Percentiles rank a stretch among this genome's conserved stretches.
These are phyloP conservation scores for Odiellus spinosus DNA, from an alignment of 2,888 invertebrate genomes.

Conservation along the genomic window DNA sequence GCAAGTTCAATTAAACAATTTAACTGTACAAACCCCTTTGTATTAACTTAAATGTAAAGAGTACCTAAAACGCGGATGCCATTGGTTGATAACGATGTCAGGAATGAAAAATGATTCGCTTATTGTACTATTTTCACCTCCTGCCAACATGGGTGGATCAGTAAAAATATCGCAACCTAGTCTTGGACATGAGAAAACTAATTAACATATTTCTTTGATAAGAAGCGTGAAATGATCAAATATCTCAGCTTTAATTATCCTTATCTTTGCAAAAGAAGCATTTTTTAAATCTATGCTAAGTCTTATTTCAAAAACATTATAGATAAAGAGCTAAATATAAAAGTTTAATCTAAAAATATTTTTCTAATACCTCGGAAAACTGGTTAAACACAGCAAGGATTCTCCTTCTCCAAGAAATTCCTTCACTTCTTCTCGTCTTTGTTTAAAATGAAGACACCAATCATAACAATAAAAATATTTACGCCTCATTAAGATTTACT, in stretches of 20 bases:
- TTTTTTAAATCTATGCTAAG: too few relatives aligned
- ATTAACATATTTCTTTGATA: constrained; percentile 3
- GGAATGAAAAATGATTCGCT: constrained; percentile 65
- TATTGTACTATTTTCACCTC: constrained; percentile 55
- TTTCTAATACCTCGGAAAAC: constrained; percentile 62
- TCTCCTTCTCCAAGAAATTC: constrained; percentile 55
- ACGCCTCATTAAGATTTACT: neutral
- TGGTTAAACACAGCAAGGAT: constrained; percentile 73
- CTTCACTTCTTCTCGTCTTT: constrained; percentile 55
- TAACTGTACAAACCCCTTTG: too few relatives aligned
- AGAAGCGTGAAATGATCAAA: too few relatives aligned
- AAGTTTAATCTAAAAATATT: neutral
- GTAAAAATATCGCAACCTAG: constrained; percentile 81
- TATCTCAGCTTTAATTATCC: too few relatives aligned
- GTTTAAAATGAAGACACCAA: too few relatives aligned
- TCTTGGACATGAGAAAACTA: constrained; percentile 31
- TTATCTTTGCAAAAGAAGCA: too few relatives aligned
- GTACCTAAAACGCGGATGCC: constrained; percentile 84
- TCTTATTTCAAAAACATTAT: too few relatives aligned
- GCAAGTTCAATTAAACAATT: too few relatives aligned
- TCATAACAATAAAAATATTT: too few relatives aligned
- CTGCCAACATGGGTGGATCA: constrained; percentile 54
- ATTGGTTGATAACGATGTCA: constrained; percentile 78
- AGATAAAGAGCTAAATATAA: too few relatives aligned
- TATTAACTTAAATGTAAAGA: too few relatives aligned